Evolutionary conservation across 2,797 vertebrate genomes (phyloP), one percentile per base, ranked within the genome.

Genomic region (Caiman crocodilus): DNA sequence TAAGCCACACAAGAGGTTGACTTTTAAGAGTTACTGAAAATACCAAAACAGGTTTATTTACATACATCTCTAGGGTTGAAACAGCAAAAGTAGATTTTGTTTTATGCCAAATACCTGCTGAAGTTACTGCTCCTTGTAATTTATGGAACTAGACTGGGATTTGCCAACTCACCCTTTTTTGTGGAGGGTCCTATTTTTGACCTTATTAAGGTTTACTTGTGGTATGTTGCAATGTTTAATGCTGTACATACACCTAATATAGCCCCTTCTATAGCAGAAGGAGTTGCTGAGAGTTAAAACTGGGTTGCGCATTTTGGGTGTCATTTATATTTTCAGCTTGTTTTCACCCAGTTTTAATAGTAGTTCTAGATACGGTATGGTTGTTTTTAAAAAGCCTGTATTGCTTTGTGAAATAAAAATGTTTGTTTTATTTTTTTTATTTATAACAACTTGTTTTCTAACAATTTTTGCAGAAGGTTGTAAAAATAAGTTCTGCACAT

Each of bases 151-250:
- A 85, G 96, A 96, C 96, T 97, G 96, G 96, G 88, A 92, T 95
- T 98, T 97, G 97, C 89, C 60, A 96, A 96, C 94, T 96, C 95
- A 93, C 94, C 96, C 97, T 96, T 98, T 97, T 97, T 95, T 97
- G 88, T 85, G 97, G 96, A 98, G 97, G 97, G 97, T 95, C 93
- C 87, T 97, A 96, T 97, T 97, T 93, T 97, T 97, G 96, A 98
- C 97, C 97, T 98, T 97, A 97, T 97, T 98, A 98, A 98, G 96
- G 97, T 98, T 98, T 97, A 94, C 96, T 91, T 0, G 59, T 96
- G 96, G 96, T 96, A 90, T 97, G 92, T 95, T 97, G 94, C 80
- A 80, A 88, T 96, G 95, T 97, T 97, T 95, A 94, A 95, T 95
- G 74, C 90, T 87, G 94, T 96, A 92, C 69, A 28, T 93, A 90